Percentiles rank a stretch among this genome's conserved stretches.
These are phyloP conservation scores for Macrobrachium nipponense DNA, from an alignment of 1,140 invertebrate species.

Conservation along the genomic window DNA sequence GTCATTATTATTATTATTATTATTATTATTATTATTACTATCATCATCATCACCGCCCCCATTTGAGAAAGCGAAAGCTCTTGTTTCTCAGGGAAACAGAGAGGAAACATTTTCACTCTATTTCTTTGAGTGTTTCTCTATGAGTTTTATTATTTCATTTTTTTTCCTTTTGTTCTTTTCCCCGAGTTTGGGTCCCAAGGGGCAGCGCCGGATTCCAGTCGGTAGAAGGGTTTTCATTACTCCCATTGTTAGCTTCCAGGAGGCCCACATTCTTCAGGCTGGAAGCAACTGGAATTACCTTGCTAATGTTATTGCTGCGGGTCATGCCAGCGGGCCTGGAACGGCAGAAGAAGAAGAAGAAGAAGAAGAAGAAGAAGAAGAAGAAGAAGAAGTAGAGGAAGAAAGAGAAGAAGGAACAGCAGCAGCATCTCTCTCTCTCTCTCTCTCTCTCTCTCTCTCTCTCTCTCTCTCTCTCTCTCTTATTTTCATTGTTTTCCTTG, in stretches of 20 bases:
- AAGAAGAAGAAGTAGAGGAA: neutral
- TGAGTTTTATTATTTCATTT: neutral
- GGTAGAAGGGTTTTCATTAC: constrained; percentile 37
- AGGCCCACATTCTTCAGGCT: constrained; percentile 39
- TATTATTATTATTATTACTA: constrained; percentile 15
- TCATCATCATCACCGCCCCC: neutral
- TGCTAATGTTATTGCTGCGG: constrained; percentile 47
- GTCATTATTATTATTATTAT: constrained; percentile 9
- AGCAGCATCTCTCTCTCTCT: neutral
- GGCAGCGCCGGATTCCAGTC: too few relatives aligned
- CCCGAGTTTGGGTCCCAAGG: too few relatives aligned
- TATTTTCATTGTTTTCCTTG: neutral
- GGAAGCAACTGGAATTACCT: constrained; percentile 54
- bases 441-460: neutral
- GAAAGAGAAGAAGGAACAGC: neutral
- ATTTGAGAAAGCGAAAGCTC: neutral
- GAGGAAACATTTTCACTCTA: too few relatives aligned
- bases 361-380: too few relatives aligned
- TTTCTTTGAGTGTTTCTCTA: neutral
- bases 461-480: constrained; percentile 8
- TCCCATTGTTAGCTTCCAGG: constrained; percentile 43
- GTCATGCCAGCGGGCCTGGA: constrained; percentile 25
- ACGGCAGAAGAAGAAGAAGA: neutral
- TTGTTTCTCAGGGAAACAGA: too few relatives aligned
- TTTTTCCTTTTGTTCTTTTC: neutral